Evolutionary conservation across 2,888 invertebrate species (phyloP).

Genomic region (Terebella lapidaria): DNA sequence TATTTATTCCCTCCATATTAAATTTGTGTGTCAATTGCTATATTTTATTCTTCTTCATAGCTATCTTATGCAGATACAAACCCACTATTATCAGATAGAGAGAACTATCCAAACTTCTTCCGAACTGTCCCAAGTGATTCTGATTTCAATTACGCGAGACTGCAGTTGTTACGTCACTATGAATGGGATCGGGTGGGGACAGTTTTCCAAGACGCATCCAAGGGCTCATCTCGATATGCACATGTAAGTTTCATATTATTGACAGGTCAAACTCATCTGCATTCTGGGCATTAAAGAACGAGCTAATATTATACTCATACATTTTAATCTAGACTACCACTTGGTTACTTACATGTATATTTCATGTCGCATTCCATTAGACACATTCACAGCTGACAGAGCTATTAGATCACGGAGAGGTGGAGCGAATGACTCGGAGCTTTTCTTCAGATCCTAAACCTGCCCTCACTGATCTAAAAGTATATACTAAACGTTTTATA

Average conservation of each 20-base stretch:
- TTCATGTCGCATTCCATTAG: too few species aligned
- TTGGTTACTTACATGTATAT: too few species aligned
- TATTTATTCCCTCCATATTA: too few species aligned
- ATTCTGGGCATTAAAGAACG: too few species aligned
- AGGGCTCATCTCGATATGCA: slow-evolving; percentile 36
- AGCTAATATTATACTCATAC: too few species aligned
- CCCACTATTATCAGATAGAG: slow-evolving; percentile 74
- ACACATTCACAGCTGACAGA: slow-evolving; percentile 84
- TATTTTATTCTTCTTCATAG: slow-evolving; percentile 57
- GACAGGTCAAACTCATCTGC: too few species aligned
- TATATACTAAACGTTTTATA: slow-evolving; percentile 19
- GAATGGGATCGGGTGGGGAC: slow-evolving; percentile 98
- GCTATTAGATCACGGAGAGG: slow-evolving; percentile 74
- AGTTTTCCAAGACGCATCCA: slow-evolving; percentile 63
- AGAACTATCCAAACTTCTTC: slow-evolving; percentile 85
- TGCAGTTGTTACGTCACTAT: slow-evolving; percentile 80
- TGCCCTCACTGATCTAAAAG: slow-evolving; percentile 50
- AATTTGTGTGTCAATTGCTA: too few species aligned
- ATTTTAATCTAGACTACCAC: too few species aligned
- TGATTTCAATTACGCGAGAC: slow-evolving; percentile 87
- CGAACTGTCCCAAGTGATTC: slow-evolving; percentile 94
- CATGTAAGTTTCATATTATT: slow-evolving; percentile 36
- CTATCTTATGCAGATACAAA: slow-evolving; percentile 95
- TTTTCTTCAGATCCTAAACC: slow-evolving; percentile 71
- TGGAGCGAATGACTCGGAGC: slow-evolving; percentile 78